Conservation (phyloP, 2,113 vertebrate genomes). For the Ellobius talpinus region DNA sequence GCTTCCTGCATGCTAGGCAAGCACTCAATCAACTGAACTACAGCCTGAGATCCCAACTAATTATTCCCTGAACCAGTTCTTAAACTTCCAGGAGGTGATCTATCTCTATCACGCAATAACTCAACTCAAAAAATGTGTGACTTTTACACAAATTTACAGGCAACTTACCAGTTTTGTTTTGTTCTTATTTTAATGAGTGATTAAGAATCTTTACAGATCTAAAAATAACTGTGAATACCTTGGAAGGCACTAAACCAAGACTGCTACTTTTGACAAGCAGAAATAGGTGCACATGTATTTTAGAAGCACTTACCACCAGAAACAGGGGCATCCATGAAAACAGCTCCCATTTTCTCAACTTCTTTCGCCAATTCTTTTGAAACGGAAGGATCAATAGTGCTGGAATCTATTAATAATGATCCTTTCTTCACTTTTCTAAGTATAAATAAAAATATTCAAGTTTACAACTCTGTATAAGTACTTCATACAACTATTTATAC, state of each 20-base stretch:
- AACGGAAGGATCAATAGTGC: slow-evolving; percentile 97
- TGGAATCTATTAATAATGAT: slow-evolving; percentile 98
- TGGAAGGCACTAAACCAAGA: slow-evolving; percentile 6
- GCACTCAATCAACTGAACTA: not conserved
- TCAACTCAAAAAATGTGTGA: slow-evolving; percentile 9
- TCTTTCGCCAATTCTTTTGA: slow-evolving; percentile 96
- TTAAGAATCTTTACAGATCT: not conserved
- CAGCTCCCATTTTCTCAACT: slow-evolving; percentile 96
- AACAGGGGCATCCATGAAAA: slow-evolving; percentile 99
- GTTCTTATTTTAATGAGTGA: slow-evolving; percentile 56
- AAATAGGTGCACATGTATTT: not conserved
- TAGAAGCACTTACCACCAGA: slow-evolving; percentile 93
- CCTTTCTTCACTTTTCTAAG: slow-evolving; percentile 98
- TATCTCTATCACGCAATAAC: not conserved
- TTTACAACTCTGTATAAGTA: slow-evolving; percentile 62
- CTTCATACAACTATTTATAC: slow-evolving; percentile 8
- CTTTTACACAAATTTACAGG: slow-evolving; percentile 1
- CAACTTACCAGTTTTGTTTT: not conserved
- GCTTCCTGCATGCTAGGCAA: not conserved
- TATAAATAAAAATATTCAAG: slow-evolving; percentile 69
- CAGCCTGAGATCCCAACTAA: not conserved
- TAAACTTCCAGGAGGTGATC: not conserved
- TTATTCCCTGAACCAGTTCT: slow-evolving; percentile 46
- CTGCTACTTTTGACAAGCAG: slow-evolving; percentile 23
- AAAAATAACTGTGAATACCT: slow-evolving; percentile 6